A percentile compares a stretch with the other conserved stretches of the same genome.
Conservation (phyloP, 2,113 vertebrate genomes). For the Gila orcuttii region DNA sequence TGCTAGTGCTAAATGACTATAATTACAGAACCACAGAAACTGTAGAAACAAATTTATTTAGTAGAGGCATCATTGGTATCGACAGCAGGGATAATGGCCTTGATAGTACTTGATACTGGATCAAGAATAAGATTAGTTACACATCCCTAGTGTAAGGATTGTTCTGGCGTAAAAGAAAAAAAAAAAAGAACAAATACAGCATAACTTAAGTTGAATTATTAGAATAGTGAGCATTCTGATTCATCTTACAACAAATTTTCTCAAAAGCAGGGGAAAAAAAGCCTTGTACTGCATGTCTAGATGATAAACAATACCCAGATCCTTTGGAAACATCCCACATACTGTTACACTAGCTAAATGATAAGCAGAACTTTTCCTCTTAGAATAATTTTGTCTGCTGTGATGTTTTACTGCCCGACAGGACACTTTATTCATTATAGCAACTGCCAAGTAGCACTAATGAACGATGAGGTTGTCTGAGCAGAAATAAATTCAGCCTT, state of each 20-base stretch:
- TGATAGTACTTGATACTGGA: background rate
- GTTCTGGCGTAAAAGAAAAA: background rate
- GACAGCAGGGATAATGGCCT: no score
- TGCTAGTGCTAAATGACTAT: no score
- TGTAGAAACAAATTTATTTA: no score
- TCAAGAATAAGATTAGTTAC: background rate
- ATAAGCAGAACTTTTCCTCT: background rate
- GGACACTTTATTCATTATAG: slow-evolving; percentile 39
- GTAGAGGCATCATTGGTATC: no score
- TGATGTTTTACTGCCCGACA: background rate
- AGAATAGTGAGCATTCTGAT: background rate
- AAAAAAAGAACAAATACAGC: background rate
- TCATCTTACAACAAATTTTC: background rate
- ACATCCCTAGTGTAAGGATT: background rate
- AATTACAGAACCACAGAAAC: no score
- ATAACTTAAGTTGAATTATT: background rate
- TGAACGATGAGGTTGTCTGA: slow-evolving; percentile 25
- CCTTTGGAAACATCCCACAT: background rate
- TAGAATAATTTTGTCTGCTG: background rate
- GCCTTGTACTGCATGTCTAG: background rate
- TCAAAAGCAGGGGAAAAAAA: background rate
- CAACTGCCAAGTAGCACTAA: slow-evolving; percentile 16
- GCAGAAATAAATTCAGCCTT: slow-evolving; percentile 19
- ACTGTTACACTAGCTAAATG: background rate
- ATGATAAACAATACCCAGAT: background rate